Base-by-base conservation (phyloP, 2,797 vertebrate species). In the Gallirallus australis region DNA sequence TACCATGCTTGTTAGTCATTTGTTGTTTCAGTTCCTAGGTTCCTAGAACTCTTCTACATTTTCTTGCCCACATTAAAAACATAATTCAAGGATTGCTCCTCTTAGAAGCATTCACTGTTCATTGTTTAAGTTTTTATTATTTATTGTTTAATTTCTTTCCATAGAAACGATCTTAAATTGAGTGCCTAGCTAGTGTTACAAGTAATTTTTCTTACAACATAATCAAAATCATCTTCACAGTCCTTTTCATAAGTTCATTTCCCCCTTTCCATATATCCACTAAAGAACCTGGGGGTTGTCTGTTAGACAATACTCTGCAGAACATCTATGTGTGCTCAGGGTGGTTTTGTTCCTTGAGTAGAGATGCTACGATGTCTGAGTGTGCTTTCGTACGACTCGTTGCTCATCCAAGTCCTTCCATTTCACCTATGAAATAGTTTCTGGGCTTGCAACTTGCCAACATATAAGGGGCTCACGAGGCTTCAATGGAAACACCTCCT, bases 341-440 rank as follows among this genome's bases (percentile, higher is more conserved):
- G 47, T 69, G 35, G 0, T 78, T 89, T 50, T 47, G 6, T 39
- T 66, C 39, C 50, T 31, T 18, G 15, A 59, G 54, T 1, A 48
- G 50, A 84, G 83, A 15, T 28, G 63, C 9, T 56, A 11, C 37
- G 24, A 28, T 4, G 59, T 54, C 23, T 89, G 78, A 47, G 5
- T 5, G 2, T 2, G 4, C 23, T 82, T 84, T 28, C 54, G 66
- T 47, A 69, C 25, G 21, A 63, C 59, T 89, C 28, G 40, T 82
- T 2, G 0, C 33, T 68, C 78, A 70, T 35, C 50, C 64, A 77
- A 79, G 28, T 31, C 77, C 27, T 90, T 64, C 23, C 45, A 21
- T 0, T 50, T 57, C 83, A 91, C 33, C 81, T 56, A 68, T 30
- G 18, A 92, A 96, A 93, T 33, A 7, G 31, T 66, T 92, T 80